Evolutionary conservation across 2,113 vertebrate genomes (phyloP).

Genomic region (Chascanopsetta lugubris): DNA sequence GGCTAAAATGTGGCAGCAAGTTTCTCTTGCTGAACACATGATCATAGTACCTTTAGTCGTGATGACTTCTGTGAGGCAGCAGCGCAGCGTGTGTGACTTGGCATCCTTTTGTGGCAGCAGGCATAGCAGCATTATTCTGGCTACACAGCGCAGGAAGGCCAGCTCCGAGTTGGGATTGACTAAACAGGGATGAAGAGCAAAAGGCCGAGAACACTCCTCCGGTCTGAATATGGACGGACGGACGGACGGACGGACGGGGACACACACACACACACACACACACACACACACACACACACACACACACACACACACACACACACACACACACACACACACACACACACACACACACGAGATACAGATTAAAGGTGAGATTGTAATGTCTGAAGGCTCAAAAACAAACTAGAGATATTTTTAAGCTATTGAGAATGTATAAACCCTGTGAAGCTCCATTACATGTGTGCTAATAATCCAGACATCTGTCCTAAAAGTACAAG

Average conservation of each 20-base stretch:
- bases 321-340: not conserved
- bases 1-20: not conserved
- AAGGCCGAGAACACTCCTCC: slow-evolving; percentile 89
- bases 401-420: too few species aligned
- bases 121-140: slow-evolving; percentile 91
- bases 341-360: not conserved
- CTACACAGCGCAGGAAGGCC: slow-evolving; percentile 90
- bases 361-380: not conserved
- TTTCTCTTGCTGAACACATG: not conserved
- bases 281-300: not conserved
- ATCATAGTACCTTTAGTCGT: slow-evolving; percentile 88
- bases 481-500: too few species aligned
- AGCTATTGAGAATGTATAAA: too few species aligned
- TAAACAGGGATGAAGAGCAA: slow-evolving; percentile 91
- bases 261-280: not conserved
- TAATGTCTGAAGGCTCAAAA: too few species aligned
- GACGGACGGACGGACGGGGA: too few species aligned
- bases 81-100: slow-evolving; percentile 90
- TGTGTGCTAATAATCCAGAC: too few species aligned
- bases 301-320: not conserved
- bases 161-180: slow-evolving; percentile 88
- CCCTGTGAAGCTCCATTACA: too few species aligned
- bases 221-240: too few species aligned
- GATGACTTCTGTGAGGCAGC: slow-evolving; percentile 95
- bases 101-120: slow-evolving; percentile 91